A percentile compares a stretch with the other conserved stretches of the same genome.
Conservation (phyloP, 2,888 invertebrate genomes). For the Caenorhabditis plicata region DNA sequence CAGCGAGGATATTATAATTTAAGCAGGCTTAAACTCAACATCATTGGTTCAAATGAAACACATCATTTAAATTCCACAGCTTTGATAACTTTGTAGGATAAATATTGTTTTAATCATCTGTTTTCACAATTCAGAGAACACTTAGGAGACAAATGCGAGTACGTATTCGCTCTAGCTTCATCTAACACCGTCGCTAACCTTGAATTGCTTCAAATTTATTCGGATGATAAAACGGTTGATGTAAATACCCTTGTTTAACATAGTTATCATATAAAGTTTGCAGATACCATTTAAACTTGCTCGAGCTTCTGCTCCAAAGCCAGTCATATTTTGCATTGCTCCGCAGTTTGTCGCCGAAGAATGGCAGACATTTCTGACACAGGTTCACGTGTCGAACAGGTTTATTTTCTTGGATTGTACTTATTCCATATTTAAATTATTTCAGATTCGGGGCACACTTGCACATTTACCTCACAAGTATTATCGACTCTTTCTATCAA, state of each 20-base stretch:
- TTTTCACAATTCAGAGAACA: not conserved
- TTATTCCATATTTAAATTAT: too few relatives aligned
- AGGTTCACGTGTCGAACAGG: constrained; percentile 7
- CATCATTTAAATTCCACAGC: not conserved
- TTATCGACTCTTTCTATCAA: constrained; percentile 3
- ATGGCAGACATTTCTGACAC: constrained; percentile 11
- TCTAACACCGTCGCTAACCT: not conserved
- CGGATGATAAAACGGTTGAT: not conserved
- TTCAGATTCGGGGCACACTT: constrained; percentile 11
- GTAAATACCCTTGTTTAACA: too few relatives aligned
- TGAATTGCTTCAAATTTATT: not conserved
- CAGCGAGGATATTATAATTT: not conserved
- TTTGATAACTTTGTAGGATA: not conserved
- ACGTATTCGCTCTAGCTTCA: not conserved
- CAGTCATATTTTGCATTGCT: constrained; percentile 11
- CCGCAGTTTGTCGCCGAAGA: constrained; percentile 11
- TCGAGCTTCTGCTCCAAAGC: constrained; percentile 3
- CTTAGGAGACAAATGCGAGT: not conserved
- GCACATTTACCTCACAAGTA: constrained; percentile 9
- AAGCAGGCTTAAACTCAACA: not conserved
- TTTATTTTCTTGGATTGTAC: not conserved
- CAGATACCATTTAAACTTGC: constrained; percentile 5
- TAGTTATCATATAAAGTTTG: too few relatives aligned
- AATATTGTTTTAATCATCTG: not conserved
- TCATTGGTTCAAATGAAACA: not conserved